Conservation (phyloP, 1,140 invertebrate species). For the Anadara kagoshimensis region DNA sequence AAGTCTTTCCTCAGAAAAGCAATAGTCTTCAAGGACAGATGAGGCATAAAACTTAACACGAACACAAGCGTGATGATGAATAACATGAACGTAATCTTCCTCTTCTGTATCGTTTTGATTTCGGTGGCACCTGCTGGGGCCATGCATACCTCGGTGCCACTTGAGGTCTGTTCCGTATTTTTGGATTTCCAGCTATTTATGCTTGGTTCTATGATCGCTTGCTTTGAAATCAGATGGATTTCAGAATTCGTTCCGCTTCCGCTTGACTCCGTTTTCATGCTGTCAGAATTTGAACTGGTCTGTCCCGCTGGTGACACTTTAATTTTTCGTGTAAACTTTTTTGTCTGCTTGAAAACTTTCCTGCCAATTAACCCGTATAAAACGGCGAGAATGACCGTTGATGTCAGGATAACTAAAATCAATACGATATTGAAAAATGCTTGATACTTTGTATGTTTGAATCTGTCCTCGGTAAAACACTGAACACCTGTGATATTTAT, state of each 20-base stretch:
- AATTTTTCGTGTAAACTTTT: conserved; percentile 1
- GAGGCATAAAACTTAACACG: conserved; percentile 16
- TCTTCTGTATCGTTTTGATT: not conserved
- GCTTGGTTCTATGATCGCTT: not conserved
- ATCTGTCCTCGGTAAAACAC: conserved; percentile 20
- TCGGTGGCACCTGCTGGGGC: not conserved
- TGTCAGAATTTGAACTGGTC: not conserved
- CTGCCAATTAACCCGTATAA: conserved; percentile 20
- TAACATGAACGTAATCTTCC: conserved; percentile 8
- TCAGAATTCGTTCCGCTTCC: not conserved
- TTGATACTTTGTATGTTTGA: conserved; percentile 16
- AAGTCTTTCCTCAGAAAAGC: conserved; percentile 5
- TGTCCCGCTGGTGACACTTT: not conserved
- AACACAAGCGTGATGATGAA: conserved; percentile 16
- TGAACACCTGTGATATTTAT: conserved; percentile 4
- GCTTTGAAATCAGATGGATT: not conserved
- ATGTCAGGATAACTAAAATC: conserved; percentile 9
- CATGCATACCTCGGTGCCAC: not conserved
- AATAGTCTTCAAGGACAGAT: conserved; percentile 4
- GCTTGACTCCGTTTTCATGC: not conserved
- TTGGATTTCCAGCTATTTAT: not conserved
- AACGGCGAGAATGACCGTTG: conserved; percentile 5
- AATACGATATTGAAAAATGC: conserved; percentile 6
- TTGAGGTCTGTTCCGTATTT: not conserved
- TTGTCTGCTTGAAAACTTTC: conserved; percentile 9